Base-by-base conservation (phyloP, 2,888 invertebrate genomes). In the Litoditis marina region DNA sequence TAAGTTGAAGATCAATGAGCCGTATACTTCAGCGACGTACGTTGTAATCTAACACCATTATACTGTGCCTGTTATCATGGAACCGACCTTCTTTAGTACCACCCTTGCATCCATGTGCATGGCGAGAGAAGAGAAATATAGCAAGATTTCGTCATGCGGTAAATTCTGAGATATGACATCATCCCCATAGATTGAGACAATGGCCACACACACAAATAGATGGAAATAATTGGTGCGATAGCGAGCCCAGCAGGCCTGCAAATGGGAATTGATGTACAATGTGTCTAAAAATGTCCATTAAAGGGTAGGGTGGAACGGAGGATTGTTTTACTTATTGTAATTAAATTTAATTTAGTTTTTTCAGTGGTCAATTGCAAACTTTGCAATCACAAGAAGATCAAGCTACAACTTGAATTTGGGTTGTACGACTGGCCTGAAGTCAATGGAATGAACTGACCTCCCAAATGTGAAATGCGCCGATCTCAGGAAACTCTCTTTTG, bases 211-310 rank as follows among this genome's bases (percentile, higher is more conserved):
- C 60, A 95, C 87, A 85, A 95, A 95, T 79, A 95, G 86, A 83
- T 95, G 94, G 86, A 95, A 95, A 84, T 93, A 93, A 84, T 93
- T 92, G 0, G 94, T 94, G 82, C 93, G 88, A 84, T 92, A 94
- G 85, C 92, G 92, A 0, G 93, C 90, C 95, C 95, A 95, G 85
- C 94, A 95, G 2, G 93, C 91, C 85, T 94, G 92, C n/a, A n/a
- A n/a, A n/a, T n/a, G n/a, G n/a, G n/a, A 60, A 65, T 56, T 7
- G 13, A 27, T 51, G 28, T 1, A 4, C 7, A 25, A 6, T 49
- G 7, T 16, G 39, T n/a, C 31, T 52, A 31, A 0, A 25, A 7
- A 25, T 7, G n/a, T 28, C 2, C 34, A 39, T 13, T 39, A 39
- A 39, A 13, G 11, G 11, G 39, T 39, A 39, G 39, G n/a, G n/a